These are phyloP conservation scores for Callopanchax toddi DNA, from an alignment of 2,113 vertebrate genomes.

Conservation along the genomic window DNA sequence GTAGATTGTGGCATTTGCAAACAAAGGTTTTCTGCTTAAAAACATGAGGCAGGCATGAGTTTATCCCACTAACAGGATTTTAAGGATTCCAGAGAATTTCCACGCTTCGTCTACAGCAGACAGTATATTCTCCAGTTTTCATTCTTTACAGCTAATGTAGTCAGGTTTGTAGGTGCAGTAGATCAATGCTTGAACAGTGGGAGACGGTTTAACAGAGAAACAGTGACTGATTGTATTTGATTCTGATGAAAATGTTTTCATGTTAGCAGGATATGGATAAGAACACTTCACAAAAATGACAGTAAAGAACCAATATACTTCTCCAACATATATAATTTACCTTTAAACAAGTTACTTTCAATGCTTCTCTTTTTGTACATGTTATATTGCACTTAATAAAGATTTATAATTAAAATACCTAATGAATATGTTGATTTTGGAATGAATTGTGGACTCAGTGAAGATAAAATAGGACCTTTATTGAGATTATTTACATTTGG, in stretches of 20 bases:
- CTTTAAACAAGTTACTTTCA: constrained; percentile 14
- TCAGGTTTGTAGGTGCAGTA: too few species aligned
- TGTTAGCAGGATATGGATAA: background rate
- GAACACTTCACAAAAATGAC: constrained; percentile 19
- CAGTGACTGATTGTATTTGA: constrained; percentile 48
- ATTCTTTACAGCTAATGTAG: background rate
- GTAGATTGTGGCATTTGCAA: too few species aligned
- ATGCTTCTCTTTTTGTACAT: constrained; percentile 28
- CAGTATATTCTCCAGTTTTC: too few species aligned
- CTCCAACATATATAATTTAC: constrained; percentile 14
- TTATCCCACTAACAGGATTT: background rate
- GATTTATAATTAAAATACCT: constrained; percentile 24
- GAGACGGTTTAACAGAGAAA: background rate
- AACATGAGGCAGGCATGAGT: too few species aligned
- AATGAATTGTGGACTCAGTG: background rate
- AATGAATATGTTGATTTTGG: background rate
- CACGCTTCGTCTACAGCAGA: too few species aligned
- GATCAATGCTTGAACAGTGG: too few species aligned
- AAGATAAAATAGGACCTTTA: background rate
- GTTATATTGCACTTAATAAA: constrained; percentile 73
- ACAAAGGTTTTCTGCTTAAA: too few species aligned
- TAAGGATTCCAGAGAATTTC: too few species aligned
- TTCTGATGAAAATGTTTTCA: background rate
- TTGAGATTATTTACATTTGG: constrained; percentile 22
- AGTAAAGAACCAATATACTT: constrained; percentile 13